These are phyloP conservation scores for Cheiracanthium punctorium DNA, from an alignment of 2,888 invertebrate genomes.

Conservation along the genomic window DNA sequence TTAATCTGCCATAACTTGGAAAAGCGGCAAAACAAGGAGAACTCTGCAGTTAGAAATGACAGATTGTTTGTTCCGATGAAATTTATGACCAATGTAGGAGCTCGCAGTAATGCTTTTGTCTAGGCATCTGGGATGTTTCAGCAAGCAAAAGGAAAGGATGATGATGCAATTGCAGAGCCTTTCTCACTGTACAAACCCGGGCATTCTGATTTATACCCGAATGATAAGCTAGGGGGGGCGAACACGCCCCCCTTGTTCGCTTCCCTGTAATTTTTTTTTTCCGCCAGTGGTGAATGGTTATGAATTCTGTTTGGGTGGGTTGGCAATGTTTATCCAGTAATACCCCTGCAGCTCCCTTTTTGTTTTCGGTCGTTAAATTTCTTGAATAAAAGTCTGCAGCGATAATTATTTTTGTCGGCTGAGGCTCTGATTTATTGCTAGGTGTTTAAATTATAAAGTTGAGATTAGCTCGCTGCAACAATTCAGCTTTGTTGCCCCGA, in stretches of 20 bases:
- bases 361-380: neutral
- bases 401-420: neutral
- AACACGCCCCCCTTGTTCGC: slow-evolving; percentile 17
- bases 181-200: slow-evolving; percentile 19
- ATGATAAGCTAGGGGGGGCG: slow-evolving; percentile 33
- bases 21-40: slow-evolving; percentile 60
- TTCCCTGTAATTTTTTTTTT: neutral
- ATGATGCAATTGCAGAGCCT: slow-evolving; percentile 52
- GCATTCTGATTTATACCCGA: slow-evolving; percentile 63
- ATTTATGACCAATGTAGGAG: slow-evolving; percentile 62
- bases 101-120: slow-evolving; percentile 63
- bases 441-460: neutral
- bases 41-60: slow-evolving; percentile 65
- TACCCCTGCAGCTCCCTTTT: neutral
- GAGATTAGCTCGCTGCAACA: too few relatives aligned
- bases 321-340: neutral
- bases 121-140: slow-evolving; percentile 68
- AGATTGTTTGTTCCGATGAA: slow-evolving; percentile 67
- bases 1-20: slow-evolving; percentile 68
- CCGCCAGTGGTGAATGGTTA: slow-evolving; percentile 36
- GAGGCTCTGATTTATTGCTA: neutral
- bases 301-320: slow-evolving; percentile 26
- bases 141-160: slow-evolving; percentile 44
- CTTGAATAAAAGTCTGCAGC: neutral
- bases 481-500: too few relatives aligned